phyloP scores from a whole-genome alignment of 2,888 invertebrate species.

The Smittia aterrima region DNA sequence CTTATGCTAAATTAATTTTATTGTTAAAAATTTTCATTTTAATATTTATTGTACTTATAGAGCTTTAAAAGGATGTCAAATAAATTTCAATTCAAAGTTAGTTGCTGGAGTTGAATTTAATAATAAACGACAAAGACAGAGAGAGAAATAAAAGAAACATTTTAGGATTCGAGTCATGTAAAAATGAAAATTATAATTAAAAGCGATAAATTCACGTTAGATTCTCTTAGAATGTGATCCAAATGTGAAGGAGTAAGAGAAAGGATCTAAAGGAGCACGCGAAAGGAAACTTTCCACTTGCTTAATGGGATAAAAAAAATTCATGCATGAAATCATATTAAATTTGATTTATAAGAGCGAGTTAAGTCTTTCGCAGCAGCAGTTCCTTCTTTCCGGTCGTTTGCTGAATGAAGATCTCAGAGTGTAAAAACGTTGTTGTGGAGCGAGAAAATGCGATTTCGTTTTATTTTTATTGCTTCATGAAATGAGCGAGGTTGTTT shows the following conservation, averaged over 20 bases:
- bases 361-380: no score
- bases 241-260: background rate
- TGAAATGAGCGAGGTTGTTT: no score
- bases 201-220: conserved; percentile 28
- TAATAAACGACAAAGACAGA: background rate
- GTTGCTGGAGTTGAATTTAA: no score
- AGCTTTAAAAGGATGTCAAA: background rate
- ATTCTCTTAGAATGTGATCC: background rate
- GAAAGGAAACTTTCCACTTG: background rate
- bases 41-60: background rate
- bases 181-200: conserved; percentile 27
- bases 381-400: no score
- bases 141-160: background rate
- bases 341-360: conserved; percentile 25
- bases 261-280: no score
- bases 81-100: background rate
- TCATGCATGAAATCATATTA: conserved; percentile 33
- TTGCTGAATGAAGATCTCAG: no score
- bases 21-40: conserved; percentile 25
- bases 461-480: no score
- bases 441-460: no score
- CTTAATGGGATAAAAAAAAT: background rate
- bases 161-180: conserved; percentile 24
- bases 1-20: conserved; percentile 38
- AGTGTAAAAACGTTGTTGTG: no score